Percentiles rank a stretch among this genome's conserved stretches.
Evolutionary conservation across 2,797 vertebrate genomes (phyloP).

Genomic region (Lepilemur ruficaudatus): DNA sequence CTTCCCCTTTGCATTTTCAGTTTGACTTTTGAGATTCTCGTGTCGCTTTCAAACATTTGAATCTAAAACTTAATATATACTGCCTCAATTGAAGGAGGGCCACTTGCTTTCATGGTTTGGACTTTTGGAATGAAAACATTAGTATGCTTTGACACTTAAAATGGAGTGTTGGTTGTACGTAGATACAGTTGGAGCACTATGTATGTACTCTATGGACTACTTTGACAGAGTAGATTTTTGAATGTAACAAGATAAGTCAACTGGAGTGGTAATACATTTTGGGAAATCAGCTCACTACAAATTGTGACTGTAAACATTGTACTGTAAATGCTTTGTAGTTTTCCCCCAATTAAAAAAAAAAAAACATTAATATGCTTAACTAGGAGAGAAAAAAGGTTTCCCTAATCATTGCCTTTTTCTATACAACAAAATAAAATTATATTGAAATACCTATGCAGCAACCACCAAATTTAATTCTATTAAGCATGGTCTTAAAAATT

Average conservation of each 20-base stretch:
- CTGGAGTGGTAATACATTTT: too few species aligned
- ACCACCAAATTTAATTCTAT: neutral
- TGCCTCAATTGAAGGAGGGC: neutral
- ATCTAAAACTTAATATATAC: neutral
- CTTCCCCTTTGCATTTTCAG: neutral
- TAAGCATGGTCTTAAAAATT: neutral
- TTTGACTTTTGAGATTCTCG: neutral
- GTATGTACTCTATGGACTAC: too few species aligned
- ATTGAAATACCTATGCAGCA: neutral
- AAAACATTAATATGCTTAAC: neutral
- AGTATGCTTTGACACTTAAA: too few species aligned
- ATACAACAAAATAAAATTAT: neutral
- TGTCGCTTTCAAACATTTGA: neutral
- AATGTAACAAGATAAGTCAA: too few species aligned
- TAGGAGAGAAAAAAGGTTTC: neutral
- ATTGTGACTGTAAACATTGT: too few species aligned
- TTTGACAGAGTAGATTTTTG: too few species aligned
- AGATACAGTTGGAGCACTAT: too few species aligned
- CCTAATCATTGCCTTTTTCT: neutral
- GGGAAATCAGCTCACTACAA: too few species aligned
- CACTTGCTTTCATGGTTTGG: neutral
- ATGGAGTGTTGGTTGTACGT: too few species aligned
- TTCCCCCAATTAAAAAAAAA: too few species aligned
- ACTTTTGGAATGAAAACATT: neutral
- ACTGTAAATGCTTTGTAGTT: too few species aligned